Conservation (phyloP, 2,113 vertebrate species). For the Pelobates fuscus region DNA sequence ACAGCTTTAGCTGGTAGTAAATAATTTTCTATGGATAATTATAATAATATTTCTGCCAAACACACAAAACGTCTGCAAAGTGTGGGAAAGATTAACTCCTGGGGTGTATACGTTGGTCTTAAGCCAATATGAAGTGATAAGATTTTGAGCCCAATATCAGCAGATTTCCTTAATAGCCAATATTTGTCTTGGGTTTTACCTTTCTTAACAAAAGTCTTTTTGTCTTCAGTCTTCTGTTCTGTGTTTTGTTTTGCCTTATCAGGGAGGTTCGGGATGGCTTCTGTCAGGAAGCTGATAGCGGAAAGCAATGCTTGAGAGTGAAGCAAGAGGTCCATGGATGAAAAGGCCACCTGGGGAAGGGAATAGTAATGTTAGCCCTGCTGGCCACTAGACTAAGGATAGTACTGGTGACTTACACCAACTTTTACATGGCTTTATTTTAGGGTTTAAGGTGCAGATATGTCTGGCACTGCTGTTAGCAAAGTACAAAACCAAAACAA, state of each 20-base stretch:
- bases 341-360: slow-evolving; percentile 83
- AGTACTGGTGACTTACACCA: too few relatives aligned
- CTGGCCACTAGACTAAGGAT: neutral
- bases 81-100: too few relatives aligned
- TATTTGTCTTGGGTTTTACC: slow-evolving; percentile 64
- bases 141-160: neutral
- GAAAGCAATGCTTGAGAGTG: slow-evolving; percentile 89
- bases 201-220: slow-evolving; percentile 58
- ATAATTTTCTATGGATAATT: too few relatives aligned
- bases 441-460: too few relatives aligned
- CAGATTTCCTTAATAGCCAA: slow-evolving; percentile 10
- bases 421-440: too few relatives aligned
- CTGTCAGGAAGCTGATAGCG: slow-evolving; percentile 79
- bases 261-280: slow-evolving; percentile 61
- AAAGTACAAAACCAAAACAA: too few relatives aligned
- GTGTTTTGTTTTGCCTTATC: slow-evolving; percentile 55
- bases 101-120: too few relatives aligned
- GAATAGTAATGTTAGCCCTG: neutral
- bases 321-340: slow-evolving; percentile 85
- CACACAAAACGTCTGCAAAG: too few relatives aligned
- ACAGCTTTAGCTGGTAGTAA: too few relatives aligned
- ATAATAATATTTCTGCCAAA: too few relatives aligned
- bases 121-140: too few relatives aligned
- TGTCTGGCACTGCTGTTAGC: too few relatives aligned
- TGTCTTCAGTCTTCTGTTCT: slow-evolving; percentile 60